Base-by-base conservation (phyloP, 2,888 invertebrate genomes). In the Heteromurus nitidus region DNA sequence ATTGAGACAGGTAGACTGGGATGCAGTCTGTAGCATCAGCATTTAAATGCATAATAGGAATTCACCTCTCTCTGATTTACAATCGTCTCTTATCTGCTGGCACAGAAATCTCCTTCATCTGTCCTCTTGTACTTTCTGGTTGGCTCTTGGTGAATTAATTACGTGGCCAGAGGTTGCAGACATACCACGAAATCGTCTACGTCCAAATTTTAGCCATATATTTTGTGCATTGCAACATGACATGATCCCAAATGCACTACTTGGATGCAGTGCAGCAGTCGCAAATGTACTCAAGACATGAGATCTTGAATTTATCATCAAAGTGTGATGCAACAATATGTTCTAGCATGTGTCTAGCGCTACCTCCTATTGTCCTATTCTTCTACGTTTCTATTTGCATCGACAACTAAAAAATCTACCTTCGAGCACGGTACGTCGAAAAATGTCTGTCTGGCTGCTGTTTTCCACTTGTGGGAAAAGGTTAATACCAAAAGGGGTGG, bases 141-240 rank as follows among this genome's bases (percentile, higher is more conserved):
- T 53, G 36, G 75, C 73, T 69, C 72, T 58, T 64, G 72, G 73
- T 80, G 80, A 80, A 80, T 80, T 80, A 73, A 80, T 80, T 80
- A 80, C 73, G 73, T 67, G 42, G 72, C 58, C 67, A 72, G 77
- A 58, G 50, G 67, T 58, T 68, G 65, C 79, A 79, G 72, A 79
- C 79, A 79, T 79, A 65, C 64, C 18, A 11, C 28, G 1, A 11
- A 53, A 22, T 50, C 9, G 9, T 50, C 18, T n/a, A 5, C 16
- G 9, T n/a, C 5, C 50, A 5, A 5, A 13, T n/a, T 22, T 53
- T 22, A 9, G n/a, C 53, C 53, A 53, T 9, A 53, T 53, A 11
- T 53, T 53, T 53, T 18, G 20, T 53, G 53, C 20, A 53, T 9
- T 53, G 16, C 7, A 53, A 22, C 53, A 53, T 22, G 18, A 18